Percentiles rank a stretch among this genome's conserved stretches.
Conservation (phyloP, 1,140 invertebrate genomes). For the Sarcophaga peregrina region DNA sequence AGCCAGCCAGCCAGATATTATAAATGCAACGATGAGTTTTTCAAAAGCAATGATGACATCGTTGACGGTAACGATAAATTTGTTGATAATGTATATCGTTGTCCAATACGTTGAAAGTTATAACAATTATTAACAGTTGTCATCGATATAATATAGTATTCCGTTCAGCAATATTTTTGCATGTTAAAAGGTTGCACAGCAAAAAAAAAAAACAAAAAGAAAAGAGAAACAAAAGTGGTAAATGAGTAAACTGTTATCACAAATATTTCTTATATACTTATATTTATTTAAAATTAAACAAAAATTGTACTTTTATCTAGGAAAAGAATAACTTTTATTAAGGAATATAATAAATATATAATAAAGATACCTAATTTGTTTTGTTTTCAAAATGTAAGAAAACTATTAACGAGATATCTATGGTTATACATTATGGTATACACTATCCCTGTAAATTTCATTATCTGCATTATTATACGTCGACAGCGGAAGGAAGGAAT, state of each 20-base stretch:
- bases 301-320: too few species aligned
- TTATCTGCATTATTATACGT: too few species aligned
- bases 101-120: constrained; percentile 22
- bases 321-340: too few species aligned
- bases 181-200: not conserved
- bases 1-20: too few species aligned
- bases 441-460: too few species aligned
- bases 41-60: not conserved
- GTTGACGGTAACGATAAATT: not conserved
- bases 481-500: too few species aligned
- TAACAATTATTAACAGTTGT: constrained; percentile 37
- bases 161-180: not conserved
- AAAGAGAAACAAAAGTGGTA: not conserved
- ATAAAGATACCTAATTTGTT: too few species aligned
- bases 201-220: not conserved
- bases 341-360: too few species aligned
- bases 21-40: not conserved
- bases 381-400: too few species aligned
- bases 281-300: not conserved
- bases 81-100: constrained; percentile 9
- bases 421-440: too few species aligned
- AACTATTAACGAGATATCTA: too few species aligned
- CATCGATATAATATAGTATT: constrained; percentile 33
- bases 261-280: not conserved
- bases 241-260: not conserved